Conservation (phyloP, 2,888 invertebrate species). For the Philereme vetulata region DNA sequence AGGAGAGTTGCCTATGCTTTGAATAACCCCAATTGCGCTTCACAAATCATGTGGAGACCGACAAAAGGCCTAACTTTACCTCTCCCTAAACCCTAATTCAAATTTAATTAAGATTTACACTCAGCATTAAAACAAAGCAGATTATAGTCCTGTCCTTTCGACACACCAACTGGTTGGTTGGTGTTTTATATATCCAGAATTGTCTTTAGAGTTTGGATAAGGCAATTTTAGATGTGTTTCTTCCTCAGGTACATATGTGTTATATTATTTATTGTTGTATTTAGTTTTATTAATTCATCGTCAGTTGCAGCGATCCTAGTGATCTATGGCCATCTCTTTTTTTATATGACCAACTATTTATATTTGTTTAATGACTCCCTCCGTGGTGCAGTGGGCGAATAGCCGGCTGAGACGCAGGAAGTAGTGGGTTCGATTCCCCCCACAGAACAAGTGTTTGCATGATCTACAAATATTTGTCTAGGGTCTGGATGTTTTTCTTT, state of each 20-base stretch:
- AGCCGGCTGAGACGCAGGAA: too few species aligned
- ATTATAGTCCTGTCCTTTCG: conserved; percentile 44
- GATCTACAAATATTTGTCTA: too few species aligned
- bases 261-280: background rate
- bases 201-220: conserved; percentile 1
- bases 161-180: conserved; percentile 38
- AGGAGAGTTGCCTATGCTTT: conserved; percentile 10
- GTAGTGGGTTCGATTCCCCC: too few species aligned
- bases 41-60: conserved; percentile 36
- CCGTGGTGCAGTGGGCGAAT: too few species aligned
- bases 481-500: too few species aligned
- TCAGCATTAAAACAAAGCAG: conserved; percentile 50
- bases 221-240: conserved; percentile 1
- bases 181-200: background rate
- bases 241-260: too few species aligned
- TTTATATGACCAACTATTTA: too few species aligned
- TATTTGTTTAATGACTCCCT: too few species aligned
- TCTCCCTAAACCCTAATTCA: conserved; percentile 51
- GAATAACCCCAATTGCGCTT: conserved; percentile 15
- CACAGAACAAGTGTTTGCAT: too few species aligned
- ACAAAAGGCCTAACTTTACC: conserved; percentile 37
- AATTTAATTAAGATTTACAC: conserved; percentile 72
- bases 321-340: too few species aligned
- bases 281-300: too few species aligned
- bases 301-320: too few species aligned